Evolutionary conservation across 2,113 vertebrate species (phyloP), one percentile per base, ranked within the genome.

Genomic region (Cardinalis cardinalis): DNA sequence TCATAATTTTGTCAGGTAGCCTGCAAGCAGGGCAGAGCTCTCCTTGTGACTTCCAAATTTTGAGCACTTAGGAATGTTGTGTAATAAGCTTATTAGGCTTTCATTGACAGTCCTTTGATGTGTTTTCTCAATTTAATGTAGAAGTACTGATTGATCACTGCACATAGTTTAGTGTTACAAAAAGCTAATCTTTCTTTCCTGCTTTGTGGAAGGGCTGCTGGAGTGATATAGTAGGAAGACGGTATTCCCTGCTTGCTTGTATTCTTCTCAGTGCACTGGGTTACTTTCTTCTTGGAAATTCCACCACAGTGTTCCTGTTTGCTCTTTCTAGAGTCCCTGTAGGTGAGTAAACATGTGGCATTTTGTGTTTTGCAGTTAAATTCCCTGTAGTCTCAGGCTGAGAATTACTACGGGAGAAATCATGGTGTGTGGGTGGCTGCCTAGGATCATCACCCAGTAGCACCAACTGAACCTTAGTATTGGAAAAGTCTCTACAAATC

Each of bases 221-320:
- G 99, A 99, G 99, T 60, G 99, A 99, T 43, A 83, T 99, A 84
- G 98, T 98, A n/a, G 99, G 99, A 81, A 98, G 98, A 83, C 97
- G 81, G 5, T 95, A 96, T 95, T 99, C 99, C 24, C 94, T 99
- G 92, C 97, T 99, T 73, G 96, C 97, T 17, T 99, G 99, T 73
- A 97, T 99, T 93, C 96, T 99, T 88, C 94, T 99, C 52, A 99
- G 99, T 61, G 98, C 98, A 26, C 75, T 99, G 31, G 98, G 99
- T 60, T 99, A 99, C 65, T 94, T 97, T 55, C 97, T 99, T 36
- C 98, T 99, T 20, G 99, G 99, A 77, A 94, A 97, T 68, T 99
- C 99, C 69, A 98, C 97, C 81, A 99, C 96, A 70, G 97, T 99
- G 41, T 88, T 97, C 40, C 88, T 99, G 80, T 99, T 99, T 86